These are phyloP conservation scores for Halocynthia aurantium DNA, from an alignment of 23 tunicate genomes.

Conservation along the genomic window DNA sequence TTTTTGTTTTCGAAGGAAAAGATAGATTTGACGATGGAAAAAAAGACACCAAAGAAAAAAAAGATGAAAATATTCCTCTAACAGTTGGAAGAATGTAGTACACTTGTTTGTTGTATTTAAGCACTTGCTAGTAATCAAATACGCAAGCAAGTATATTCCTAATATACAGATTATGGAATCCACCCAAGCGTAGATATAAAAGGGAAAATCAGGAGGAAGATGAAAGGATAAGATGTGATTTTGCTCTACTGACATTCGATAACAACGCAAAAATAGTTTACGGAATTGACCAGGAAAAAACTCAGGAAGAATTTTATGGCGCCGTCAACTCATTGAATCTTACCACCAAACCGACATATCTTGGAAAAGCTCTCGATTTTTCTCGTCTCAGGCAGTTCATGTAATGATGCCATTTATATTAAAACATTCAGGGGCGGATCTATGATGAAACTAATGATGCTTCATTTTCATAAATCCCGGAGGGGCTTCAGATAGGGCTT, in stretches of 20 bases:
- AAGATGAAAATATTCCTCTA: neutral
- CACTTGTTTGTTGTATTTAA: neutral
- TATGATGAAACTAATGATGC: no score
- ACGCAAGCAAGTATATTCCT: no score
- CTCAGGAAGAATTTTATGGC: slow-evolving; percentile 23
- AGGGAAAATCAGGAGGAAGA: neutral
- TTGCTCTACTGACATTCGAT: slow-evolving; percentile 61
- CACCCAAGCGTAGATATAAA: neutral
- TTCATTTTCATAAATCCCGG: no score
- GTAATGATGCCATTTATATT: slow-evolving; percentile 24
- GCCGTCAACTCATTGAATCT: slow-evolving; percentile 4
- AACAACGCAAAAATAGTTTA: slow-evolving; percentile 12
- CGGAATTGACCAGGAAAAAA: slow-evolving; percentile 30
- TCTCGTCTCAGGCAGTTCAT: slow-evolving; percentile 47
- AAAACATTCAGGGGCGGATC: neutral
- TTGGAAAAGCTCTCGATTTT: slow-evolving; percentile 82
- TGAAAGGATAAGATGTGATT: neutral
- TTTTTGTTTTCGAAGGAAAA: slow-evolving; percentile 20
- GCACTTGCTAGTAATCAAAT: no score
- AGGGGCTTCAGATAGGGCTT: no score
- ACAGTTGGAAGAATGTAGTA: neutral
- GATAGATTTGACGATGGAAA: neutral
- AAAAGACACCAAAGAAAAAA: neutral
- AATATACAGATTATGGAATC: no score
- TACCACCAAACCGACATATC: slow-evolving; percentile 33